Percentiles rank a stretch among this genome's conserved stretches.
Evolutionary conservation across 2,113 vertebrate species (phyloP).

Genomic region (Hydrochoerus hydrochaeris): DNA sequence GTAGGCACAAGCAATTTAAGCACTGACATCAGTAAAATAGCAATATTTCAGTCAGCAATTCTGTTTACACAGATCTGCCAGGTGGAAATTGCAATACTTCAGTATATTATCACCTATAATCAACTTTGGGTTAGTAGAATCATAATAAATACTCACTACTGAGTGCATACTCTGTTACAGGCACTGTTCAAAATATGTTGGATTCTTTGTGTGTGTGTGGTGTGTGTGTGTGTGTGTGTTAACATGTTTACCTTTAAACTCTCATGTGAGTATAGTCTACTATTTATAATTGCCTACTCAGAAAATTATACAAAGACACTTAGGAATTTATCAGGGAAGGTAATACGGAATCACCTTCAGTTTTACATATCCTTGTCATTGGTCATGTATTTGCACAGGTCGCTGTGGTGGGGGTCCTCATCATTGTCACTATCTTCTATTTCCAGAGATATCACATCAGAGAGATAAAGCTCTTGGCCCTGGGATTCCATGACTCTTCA

Average conservation of each 20-base stretch:
- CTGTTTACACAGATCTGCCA: background rate
- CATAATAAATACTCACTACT: background rate
- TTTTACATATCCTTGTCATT: background rate
- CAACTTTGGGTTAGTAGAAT: background rate
- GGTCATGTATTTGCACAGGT: background rate
- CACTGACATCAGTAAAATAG: background rate
- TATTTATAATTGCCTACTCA: background rate
- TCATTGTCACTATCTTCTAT: background rate
- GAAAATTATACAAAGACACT: background rate
- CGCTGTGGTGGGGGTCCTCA: accelerated
- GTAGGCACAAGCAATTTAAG: background rate
- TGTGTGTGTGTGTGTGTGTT: too few species aligned
- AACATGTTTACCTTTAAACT: background rate
- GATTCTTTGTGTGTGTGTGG: too few species aligned
- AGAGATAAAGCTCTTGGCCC: background rate
- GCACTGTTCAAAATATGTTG: background rate
- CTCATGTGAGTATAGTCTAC: background rate
- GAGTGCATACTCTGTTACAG: background rate
- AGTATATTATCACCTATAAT: background rate
- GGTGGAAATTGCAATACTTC: background rate
- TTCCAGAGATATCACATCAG: background rate
- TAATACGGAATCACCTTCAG: background rate
- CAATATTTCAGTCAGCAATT: background rate
- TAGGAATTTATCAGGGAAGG: background rate
- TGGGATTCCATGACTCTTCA: background rate